phyloP scores from a whole-genome alignment of 2,113 vertebrate genomes.

The Megalops atlanticus region DNA sequence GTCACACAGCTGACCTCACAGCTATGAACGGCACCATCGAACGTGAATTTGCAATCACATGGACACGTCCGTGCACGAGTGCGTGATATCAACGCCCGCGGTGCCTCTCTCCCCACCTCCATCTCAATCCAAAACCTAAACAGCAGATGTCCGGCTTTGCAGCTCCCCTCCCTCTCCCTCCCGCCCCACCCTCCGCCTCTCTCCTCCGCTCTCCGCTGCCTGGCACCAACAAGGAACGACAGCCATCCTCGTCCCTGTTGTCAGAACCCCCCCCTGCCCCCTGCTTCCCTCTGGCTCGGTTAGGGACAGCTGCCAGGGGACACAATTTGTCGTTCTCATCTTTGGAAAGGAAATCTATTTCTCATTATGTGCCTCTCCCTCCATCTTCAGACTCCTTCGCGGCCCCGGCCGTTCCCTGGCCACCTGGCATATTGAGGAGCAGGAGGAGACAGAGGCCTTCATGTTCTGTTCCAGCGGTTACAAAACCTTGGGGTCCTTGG shows the following conservation, averaged over 20 bases:
- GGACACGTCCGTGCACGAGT: too few species aligned
- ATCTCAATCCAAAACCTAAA: background rate
- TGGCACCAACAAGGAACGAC: too few species aligned
- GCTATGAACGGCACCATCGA: background rate
- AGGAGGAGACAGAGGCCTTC: background rate
- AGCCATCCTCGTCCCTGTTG: background rate
- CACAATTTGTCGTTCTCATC: slow-evolving; percentile 13
- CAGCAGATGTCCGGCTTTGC: background rate
- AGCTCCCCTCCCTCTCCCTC: background rate
- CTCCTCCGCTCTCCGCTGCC: too few species aligned
- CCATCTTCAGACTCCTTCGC: background rate
- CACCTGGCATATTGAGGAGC: background rate
- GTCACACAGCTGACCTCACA: too few species aligned
- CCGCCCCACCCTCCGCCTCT: background rate
- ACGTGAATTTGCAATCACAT: background rate
- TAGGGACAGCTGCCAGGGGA: background rate
- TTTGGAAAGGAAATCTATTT: slow-evolving; percentile 31
- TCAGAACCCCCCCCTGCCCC: background rate
- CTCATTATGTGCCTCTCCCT: slow-evolving; percentile 22
- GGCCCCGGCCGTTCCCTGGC: background rate
- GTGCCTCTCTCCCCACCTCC: background rate
- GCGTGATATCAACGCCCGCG: too few species aligned
- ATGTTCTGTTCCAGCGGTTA: background rate
- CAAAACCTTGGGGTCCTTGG: background rate
- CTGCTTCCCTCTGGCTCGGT: background rate